Evolutionary conservation across 2,797 vertebrate genomes (phyloP), one percentile per base, ranked within the genome.

Genomic region (Apodemus agrarius): DNA sequence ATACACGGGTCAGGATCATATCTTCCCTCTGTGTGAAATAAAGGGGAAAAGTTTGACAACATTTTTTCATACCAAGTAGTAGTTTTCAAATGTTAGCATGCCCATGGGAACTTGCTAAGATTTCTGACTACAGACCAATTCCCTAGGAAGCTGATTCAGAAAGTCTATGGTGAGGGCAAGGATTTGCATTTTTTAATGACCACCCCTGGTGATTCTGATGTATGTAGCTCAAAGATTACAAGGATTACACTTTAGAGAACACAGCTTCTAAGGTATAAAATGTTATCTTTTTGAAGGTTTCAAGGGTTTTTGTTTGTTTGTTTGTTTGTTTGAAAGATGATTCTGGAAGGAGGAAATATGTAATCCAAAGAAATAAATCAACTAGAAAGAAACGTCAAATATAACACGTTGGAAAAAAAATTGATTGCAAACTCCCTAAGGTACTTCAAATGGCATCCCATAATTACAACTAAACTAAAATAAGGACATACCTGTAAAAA

Each of bases 261-360:
- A 54, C 7, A 26, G n/a, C 6, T 91, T 79, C 76, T 87, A 86
- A 81, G 46, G 37, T 46, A 6, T 90, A 94, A 57, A 49, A 95
- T n/a, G n/a, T 89, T 79, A 89, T 74, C 37, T 65, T 87, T 96
- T 81, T 84, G 86, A 97, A 92, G 24, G 59, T 22, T 80, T 89
- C 19, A 21, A 37, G n/a, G 34, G 11, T 52, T 52, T 65, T 65
- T 65, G 37, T 74, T 96, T 90, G 26, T 65, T 43, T 24, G 7
- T 13, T 94, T 80, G 92, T 40, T 81, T 75, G 12, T 90, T 93
- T 82, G 79, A 94, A 97, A 85, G 67, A 90, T 75, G 75, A 95
- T 76, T 86, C n/a, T 82, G 11, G 21, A 43, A 81, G 85, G 72
- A 95, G 65, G 31, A 88, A 90, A 31, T 89, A 37, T 82, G 74